Conservation (phyloP, 2,888 invertebrate genomes). For the Meteorus cinctellus region DNA sequence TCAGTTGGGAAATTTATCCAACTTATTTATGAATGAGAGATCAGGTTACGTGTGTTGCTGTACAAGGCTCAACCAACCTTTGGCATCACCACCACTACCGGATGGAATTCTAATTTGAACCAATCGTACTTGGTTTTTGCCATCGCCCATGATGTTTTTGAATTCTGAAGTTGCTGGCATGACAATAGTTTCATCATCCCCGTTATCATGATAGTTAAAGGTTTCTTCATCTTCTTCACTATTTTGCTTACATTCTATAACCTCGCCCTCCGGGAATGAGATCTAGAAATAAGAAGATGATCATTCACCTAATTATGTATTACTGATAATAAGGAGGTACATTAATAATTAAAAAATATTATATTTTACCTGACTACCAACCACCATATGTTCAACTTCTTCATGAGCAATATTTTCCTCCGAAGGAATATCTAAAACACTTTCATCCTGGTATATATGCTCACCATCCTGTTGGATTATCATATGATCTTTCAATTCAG, state of each 20-base stretch:
- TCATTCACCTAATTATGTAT: slow-evolving; percentile 8
- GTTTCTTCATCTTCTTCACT: slow-evolving; percentile 62
- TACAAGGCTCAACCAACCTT: slow-evolving; percentile 69
- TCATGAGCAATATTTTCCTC: slow-evolving; percentile 56
- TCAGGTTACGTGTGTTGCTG: slow-evolving; percentile 53
- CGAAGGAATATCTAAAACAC: slow-evolving; percentile 61
- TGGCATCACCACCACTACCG: slow-evolving; percentile 56
- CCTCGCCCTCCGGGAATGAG: slow-evolving; percentile 57
- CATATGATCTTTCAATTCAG: slow-evolving; percentile 75
- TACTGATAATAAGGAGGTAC: neutral
- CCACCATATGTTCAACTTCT: slow-evolving; percentile 63
- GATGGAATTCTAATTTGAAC: slow-evolving; percentile 69
- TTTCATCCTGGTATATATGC: slow-evolving; percentile 65
- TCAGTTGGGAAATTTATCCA: neutral
- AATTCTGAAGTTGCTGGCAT: slow-evolving; percentile 65
- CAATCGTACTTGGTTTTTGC: slow-evolving; percentile 65
- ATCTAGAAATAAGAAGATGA: slow-evolving; percentile 53
- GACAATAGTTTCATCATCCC: slow-evolving; percentile 66
- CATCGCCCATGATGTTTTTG: slow-evolving; percentile 62
- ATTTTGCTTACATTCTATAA: slow-evolving; percentile 64
- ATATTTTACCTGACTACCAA: slow-evolving; percentile 63
- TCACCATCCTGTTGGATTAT: slow-evolving; percentile 73
- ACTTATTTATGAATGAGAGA: neutral
- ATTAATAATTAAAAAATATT: slow-evolving; percentile 22
- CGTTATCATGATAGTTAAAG: slow-evolving; percentile 63